Percentiles rank a stretch among this genome's conserved stretches.
Conservation (phyloP, 2,797 vertebrate genomes). For the Propithecus perrieri region DNA sequence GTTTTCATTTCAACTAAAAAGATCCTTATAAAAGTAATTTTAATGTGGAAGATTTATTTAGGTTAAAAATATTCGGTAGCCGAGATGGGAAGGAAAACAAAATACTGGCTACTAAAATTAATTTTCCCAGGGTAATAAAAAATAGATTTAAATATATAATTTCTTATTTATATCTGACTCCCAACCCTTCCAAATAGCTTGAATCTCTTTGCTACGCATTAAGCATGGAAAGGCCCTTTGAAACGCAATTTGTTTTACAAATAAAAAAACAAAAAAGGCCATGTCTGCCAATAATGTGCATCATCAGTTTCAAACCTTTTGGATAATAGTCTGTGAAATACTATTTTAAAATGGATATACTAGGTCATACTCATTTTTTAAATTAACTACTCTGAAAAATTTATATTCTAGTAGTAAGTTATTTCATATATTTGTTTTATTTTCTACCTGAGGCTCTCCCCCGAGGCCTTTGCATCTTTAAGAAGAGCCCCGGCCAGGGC, state of each 20-base stretch:
- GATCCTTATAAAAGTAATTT: neutral
- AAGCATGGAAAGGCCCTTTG: neutral
- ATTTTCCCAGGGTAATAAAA: neutral
- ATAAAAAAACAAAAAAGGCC: neutral
- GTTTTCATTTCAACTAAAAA: conserved; percentile 17
- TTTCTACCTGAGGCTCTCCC: conserved; percentile 2
- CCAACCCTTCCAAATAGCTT: conserved; percentile 12
- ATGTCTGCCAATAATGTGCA: neutral
- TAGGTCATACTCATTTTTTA: neutral
- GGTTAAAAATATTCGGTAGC: conserved; percentile 19
- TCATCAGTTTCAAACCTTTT: neutral
- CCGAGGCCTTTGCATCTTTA: neutral
- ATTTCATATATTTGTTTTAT: neutral
- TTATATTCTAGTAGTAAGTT: neutral
- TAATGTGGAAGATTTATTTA: neutral
- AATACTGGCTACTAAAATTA: conserved; percentile 16
- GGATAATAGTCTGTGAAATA: neutral
- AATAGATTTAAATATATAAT: neutral
- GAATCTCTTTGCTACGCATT: neutral
- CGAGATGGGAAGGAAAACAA: neutral
- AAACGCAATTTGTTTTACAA: neutral
- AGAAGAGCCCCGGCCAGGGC: neutral
- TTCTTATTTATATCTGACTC: conserved; percentile 9
- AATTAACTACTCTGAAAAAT: neutral
- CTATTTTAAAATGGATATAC: neutral